Percentiles rank a stretch among this genome's conserved stretches.
Evolutionary conservation across 2,888 invertebrate genomes (phyloP).

Genomic region (Gerris lacustris): DNA sequence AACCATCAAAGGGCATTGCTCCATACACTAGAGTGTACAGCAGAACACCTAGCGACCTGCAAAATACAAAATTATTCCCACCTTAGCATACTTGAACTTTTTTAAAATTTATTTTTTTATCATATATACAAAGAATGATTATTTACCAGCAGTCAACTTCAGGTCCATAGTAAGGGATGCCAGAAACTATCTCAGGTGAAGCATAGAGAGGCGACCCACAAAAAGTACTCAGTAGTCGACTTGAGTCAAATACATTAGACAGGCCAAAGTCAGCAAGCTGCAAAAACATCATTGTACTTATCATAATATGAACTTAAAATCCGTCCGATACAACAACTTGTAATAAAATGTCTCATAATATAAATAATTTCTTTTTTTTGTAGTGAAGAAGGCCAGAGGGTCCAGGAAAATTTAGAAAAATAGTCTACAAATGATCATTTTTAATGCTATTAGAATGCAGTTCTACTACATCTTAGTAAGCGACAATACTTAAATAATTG

Average conservation of each 20-base stretch:
- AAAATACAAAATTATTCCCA: conserved; percentile 26
- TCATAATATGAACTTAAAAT: conserved; percentile 8
- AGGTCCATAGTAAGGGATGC: conserved; percentile 91
- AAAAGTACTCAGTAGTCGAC: conserved; percentile 74
- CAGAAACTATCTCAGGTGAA: conserved; percentile 94
- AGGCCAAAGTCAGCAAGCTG: conserved; percentile 98
- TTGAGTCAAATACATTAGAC: conserved; percentile 90
- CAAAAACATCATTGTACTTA: conserved; percentile 28
- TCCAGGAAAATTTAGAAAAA: too few species aligned
- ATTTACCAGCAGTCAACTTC: conserved; percentile 53
- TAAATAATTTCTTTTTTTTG: conserved; percentile 1
- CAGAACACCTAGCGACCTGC: conserved; percentile 86
- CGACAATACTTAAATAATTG: too few species aligned
- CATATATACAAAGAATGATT: conserved; percentile 10
- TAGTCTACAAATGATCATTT: too few species aligned
- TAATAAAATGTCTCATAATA: background rate
- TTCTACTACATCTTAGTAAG: too few species aligned
- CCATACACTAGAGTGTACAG: conserved; percentile 97
- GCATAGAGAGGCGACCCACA: conserved; percentile 95
- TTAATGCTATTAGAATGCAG: too few species aligned
- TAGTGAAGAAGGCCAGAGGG: too few species aligned
- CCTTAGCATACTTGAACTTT: background rate
- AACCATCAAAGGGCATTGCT: conserved; percentile 98
- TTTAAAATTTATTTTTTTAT: background rate
- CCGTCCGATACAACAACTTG: background rate